phyloP scores from a whole-genome alignment of 64 coral and sea anemone genomes.

The Dendrophyllia cribrosa region DNA sequence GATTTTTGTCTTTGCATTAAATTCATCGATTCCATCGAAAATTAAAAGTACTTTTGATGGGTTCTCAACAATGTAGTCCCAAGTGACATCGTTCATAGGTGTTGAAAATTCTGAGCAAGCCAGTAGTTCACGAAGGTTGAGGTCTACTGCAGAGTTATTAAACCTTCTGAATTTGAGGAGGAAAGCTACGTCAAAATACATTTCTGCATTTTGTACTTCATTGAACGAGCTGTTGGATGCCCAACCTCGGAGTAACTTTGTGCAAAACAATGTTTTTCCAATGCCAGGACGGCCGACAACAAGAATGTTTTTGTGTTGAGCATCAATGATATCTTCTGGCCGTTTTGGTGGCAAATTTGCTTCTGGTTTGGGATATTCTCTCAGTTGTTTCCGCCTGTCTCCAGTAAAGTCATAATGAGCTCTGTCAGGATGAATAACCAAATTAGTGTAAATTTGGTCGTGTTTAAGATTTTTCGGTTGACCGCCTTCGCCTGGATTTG shows the following conservation, averaged over 20 bases:
- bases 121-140: slow-evolving; percentile 45
- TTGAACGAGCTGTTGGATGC: background rate
- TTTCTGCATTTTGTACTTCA: background rate
- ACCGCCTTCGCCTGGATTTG: background rate
- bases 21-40: slow-evolving; percentile 77
- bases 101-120: background rate
- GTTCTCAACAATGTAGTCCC: slow-evolving; percentile 15
- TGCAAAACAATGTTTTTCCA: slow-evolving; percentile 50
- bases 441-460: slow-evolving; percentile 54
- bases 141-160: background rate
- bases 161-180: slow-evolving; percentile 32
- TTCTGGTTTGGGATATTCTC: slow-evolving; percentile 3
- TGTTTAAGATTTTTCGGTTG: background rate
- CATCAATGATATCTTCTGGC: background rate
- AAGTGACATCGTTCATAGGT: slow-evolving; percentile 1
- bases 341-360: background rate
- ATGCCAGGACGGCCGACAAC: slow-evolving; percentile 55
- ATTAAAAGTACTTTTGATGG: slow-evolving; percentile 54
- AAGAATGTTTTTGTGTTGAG: no score
- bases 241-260: slow-evolving; percentile 45
- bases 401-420: background rate
- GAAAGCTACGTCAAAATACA: slow-evolving; percentile 35
- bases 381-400: background rate
- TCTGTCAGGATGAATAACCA: slow-evolving; percentile 31
- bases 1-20: background rate